Evolutionary conservation across 30 jellyfish, hydroid and myxozoan genomes (phyloP).

Genomic region (Cassiopea andromeda): DNA sequence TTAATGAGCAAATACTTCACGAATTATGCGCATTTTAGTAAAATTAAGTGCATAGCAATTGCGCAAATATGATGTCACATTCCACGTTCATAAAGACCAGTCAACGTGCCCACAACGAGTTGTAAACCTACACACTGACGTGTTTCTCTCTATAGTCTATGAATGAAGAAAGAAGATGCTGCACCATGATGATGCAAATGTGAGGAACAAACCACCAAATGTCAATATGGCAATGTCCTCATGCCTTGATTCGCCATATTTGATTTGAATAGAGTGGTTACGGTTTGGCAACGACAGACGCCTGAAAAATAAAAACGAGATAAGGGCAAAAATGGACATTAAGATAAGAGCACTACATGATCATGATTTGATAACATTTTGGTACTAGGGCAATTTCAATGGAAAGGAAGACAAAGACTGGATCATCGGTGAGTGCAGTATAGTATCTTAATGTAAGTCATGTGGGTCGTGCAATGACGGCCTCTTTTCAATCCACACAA

Average conservation of each 20-base stretch:
- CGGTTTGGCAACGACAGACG: constrained; percentile 8
- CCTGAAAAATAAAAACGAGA: not conserved
- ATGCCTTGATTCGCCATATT: not conserved
- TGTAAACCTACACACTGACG: not conserved
- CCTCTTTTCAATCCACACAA: no score
- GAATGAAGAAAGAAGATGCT: not conserved
- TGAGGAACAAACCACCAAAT: not conserved
- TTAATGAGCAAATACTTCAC: no score
- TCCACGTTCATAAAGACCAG: no score
- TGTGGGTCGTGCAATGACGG: no score
- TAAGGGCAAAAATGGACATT: not conserved
- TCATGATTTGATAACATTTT: no score
- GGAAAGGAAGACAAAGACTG: no score
- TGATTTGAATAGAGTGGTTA: not conserved
- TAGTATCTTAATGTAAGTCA: no score
- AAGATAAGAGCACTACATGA: not conserved
- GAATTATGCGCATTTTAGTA: no score
- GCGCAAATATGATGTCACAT: no score
- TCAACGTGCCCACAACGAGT: not conserved
- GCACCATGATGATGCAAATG: not conserved
- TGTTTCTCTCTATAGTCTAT: not conserved
- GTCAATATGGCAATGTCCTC: not conserved
- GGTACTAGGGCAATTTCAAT: no score
- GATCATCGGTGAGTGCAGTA: no score
- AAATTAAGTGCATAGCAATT: no score